Evolutionary conservation across 2,113 vertebrate genomes (phyloP).

Genomic region (Meles meles): DNA sequence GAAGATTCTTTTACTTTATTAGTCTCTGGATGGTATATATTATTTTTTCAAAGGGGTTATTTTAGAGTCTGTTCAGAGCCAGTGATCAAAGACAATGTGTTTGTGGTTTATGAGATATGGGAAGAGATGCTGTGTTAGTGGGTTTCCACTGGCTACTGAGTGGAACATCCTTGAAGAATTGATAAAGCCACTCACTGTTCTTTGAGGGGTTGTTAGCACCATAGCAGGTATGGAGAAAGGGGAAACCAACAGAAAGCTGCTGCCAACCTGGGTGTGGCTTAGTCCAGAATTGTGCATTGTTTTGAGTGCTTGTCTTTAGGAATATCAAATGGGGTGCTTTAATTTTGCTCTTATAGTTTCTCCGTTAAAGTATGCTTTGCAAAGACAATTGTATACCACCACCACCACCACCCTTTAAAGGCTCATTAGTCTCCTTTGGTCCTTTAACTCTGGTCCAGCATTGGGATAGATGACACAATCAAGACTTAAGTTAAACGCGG

Average conservation of each 20-base stretch:
- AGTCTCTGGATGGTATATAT: neutral
- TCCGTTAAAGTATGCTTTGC: neutral
- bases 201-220: constrained; percentile 97
- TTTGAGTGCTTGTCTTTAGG: neutral
- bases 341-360: neutral
- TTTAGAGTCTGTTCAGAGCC: constrained; percentile 97
- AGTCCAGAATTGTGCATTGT: neutral
- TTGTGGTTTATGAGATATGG: constrained; percentile 96
- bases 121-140: constrained; percentile 96
- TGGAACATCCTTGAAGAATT: constrained; percentile 99
- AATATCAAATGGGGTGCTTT: neutral
- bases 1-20: neutral
- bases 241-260: accelerated
- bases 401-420: neutral
- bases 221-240: constrained; percentile 86
- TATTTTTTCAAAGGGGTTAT: constrained; percentile 88
- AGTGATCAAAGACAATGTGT: constrained; percentile 97
- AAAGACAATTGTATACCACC: neutral
- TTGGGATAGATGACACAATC: neutral
- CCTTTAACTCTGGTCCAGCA: neutral
- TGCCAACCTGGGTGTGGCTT: neutral
- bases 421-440: neutral
- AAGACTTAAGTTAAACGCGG: neutral
- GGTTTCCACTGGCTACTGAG: constrained; percentile 96
- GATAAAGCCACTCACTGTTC: constrained; percentile 97